Conservation (phyloP, 2,888 invertebrate species). For the Thera obeliscata region DNA sequence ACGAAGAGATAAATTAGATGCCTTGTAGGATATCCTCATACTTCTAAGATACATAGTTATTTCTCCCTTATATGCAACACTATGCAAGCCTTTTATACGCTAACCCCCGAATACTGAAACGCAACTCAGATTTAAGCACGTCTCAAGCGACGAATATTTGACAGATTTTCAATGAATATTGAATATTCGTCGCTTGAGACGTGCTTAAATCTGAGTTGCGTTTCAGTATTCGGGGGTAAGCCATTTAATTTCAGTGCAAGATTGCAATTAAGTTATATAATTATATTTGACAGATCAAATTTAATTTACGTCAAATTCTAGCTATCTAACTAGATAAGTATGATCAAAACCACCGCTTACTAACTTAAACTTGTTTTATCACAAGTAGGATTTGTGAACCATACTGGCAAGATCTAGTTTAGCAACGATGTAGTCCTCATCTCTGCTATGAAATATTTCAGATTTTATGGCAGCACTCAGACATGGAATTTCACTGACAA, state of each 20-base stretch:
- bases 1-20: slow-evolving; percentile 33
- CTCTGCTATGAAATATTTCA: slow-evolving; percentile 26
- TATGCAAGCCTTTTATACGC: background rate
- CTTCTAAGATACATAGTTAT: slow-evolving; percentile 11
- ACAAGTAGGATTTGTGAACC: background rate
- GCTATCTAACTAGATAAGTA: background rate
- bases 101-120: too few relatives aligned
- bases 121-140: too few relatives aligned
- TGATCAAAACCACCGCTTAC: background rate
- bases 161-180: too few relatives aligned
- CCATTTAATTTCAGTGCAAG: too few relatives aligned
- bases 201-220: too few relatives aligned
- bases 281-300: too few relatives aligned
- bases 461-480: slow-evolving; percentile 39
- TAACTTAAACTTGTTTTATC: background rate
- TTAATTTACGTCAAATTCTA: too few relatives aligned
- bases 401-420: slow-evolving; percentile 9
- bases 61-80: background rate
- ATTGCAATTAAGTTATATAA: too few relatives aligned
- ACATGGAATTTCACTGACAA: slow-evolving; percentile 26
- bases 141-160: too few relatives aligned
- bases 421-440: background rate
- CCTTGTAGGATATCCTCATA: slow-evolving; percentile 15
- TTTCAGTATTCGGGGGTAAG: background rate
- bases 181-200: too few relatives aligned